Conservation (phyloP, 1,140 invertebrate genomes). For the Brachionus rubens region DNA sequence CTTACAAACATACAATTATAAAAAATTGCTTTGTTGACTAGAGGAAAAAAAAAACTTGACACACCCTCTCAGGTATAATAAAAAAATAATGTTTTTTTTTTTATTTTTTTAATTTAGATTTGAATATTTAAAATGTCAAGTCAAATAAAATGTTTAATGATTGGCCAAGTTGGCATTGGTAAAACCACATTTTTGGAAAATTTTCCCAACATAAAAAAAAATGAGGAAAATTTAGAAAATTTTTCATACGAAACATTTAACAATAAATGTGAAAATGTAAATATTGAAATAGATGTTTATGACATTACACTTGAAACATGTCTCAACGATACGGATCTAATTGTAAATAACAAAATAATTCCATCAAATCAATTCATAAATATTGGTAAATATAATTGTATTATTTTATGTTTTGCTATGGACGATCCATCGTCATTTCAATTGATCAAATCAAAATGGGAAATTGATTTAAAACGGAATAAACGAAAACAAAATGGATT, state of each 20-base stretch:
- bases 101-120: background rate
- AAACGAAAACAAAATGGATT: background rate
- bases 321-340: slow-evolving; percentile 16
- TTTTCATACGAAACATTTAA: slow-evolving; percentile 9
- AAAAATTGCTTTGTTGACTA: too few species aligned
- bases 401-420: slow-evolving; percentile 20
- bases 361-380: slow-evolving; percentile 30
- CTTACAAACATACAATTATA: too few species aligned
- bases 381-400: background rate
- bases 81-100: background rate
- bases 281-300: slow-evolving; percentile 23
- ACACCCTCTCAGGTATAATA: too few species aligned
- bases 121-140: background rate
- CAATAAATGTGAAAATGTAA: slow-evolving; percentile 10
- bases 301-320: slow-evolving; percentile 38
- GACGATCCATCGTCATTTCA: slow-evolving; percentile 24
- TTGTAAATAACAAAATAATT: slow-evolving; percentile 29
- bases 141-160: slow-evolving; percentile 45
- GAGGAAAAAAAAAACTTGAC: too few species aligned
- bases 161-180: slow-evolving; percentile 41
- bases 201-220: background rate
- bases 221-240: background rate
- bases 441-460: slow-evolving; percentile 43
- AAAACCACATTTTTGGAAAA: slow-evolving; percentile 29
- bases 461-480: slow-evolving; percentile 40